Percentiles rank a stretch among this genome's conserved stretches.
Evolutionary conservation across 2,113 vertebrate genomes (phyloP).

Genomic region (Neolamprologus sp.): DNA sequence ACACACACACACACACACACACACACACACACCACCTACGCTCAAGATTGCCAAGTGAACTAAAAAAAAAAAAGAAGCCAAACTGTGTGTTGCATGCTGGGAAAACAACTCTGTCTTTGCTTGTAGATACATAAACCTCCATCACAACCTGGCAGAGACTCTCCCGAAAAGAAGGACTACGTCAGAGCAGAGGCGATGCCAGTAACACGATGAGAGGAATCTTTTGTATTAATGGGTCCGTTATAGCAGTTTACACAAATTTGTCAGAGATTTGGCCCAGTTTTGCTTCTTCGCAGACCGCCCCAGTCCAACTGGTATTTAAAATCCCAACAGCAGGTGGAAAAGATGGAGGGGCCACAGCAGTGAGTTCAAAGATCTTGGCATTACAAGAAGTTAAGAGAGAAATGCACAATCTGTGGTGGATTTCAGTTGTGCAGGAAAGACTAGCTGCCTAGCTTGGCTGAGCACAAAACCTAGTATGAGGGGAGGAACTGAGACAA

Average conservation of each 20-base stretch:
- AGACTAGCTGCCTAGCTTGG: background rate
- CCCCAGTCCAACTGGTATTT: background rate
- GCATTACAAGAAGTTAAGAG: slow-evolving; percentile 9
- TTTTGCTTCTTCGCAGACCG: background rate
- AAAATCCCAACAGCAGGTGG: slow-evolving; percentile 7
- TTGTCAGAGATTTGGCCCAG: slow-evolving; percentile 12
- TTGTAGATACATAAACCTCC: slow-evolving; percentile 31
- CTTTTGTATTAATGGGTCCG: background rate
- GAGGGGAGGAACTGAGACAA: background rate
- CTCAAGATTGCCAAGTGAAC: slow-evolving; percentile 46
- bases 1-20: background rate
- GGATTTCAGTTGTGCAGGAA: slow-evolving; percentile 2
- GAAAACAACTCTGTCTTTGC: slow-evolving; percentile 5
- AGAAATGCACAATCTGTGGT: slow-evolving; percentile 42
- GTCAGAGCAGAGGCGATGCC: slow-evolving; percentile 29
- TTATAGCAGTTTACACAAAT: background rate
- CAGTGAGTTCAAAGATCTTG: slow-evolving; percentile 24
- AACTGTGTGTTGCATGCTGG: slow-evolving; percentile 18
- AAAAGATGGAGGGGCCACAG: slow-evolving; percentile 8
- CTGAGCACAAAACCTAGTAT: background rate
- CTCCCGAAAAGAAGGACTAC: slow-evolving; percentile 14
- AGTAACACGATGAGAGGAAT: slow-evolving; percentile 15
- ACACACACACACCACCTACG: slow-evolving; percentile 29
- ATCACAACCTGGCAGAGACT: slow-evolving; percentile 34
- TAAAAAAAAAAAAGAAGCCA: slow-evolving; percentile 12